Evolutionary conservation across 2,113 vertebrate species (phyloP).

Genomic region (Pao palembangensis): DNA sequence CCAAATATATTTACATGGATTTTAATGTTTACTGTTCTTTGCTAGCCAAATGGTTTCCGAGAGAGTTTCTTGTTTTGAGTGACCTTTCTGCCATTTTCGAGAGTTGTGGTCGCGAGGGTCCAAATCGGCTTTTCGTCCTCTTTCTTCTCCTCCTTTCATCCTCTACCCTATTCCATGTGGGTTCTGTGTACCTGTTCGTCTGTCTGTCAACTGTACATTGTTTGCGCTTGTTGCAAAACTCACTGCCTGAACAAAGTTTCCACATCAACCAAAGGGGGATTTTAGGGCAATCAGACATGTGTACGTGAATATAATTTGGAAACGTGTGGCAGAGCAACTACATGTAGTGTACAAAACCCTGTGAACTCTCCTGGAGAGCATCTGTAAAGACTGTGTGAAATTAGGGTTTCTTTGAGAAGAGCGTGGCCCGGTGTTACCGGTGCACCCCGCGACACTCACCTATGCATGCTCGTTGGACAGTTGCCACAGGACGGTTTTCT

Average conservation of each 20-base stretch:
- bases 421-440: slow-evolving; percentile 46
- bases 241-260: slow-evolving; percentile 58
- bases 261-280: slow-evolving; percentile 49
- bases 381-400: slow-evolving; percentile 52
- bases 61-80: slow-evolving; percentile 61
- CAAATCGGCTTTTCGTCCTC: slow-evolving; percentile 57
- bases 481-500: slow-evolving; percentile 63
- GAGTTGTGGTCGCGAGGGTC: slow-evolving; percentile 69
- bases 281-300: slow-evolving; percentile 50
- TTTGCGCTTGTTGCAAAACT: slow-evolving; percentile 67
- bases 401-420: slow-evolving; percentile 43
- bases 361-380: slow-evolving; percentile 33
- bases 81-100: slow-evolving; percentile 25
- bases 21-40: slow-evolving; percentile 64
- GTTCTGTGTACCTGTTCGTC: slow-evolving; percentile 57
- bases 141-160: slow-evolving; percentile 51
- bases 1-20: slow-evolving; percentile 76
- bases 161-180: slow-evolving; percentile 46
- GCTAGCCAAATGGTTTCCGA: slow-evolving; percentile 40
- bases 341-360: slow-evolving; percentile 43
- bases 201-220: slow-evolving; percentile 54
- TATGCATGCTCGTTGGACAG: slow-evolving; percentile 74
- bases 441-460: slow-evolving; percentile 59
- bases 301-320: slow-evolving; percentile 47
- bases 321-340: slow-evolving; percentile 33